phyloP scores from a whole-genome alignment of 2,888 invertebrate genomes.

The Cremastinae sp. region DNA sequence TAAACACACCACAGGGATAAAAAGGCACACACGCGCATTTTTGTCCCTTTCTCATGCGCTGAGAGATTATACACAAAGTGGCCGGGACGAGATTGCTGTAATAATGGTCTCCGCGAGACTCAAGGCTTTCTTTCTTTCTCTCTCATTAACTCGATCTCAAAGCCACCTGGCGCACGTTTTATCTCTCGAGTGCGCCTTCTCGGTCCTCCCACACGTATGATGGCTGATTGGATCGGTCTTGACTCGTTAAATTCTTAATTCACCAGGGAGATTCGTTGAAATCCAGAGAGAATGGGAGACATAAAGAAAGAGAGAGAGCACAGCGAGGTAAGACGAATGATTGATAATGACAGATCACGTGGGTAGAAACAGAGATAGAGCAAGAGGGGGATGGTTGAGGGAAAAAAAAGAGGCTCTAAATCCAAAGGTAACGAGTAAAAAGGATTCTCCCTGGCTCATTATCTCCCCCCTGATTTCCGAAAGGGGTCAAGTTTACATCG shows the following conservation, averaged over 20 bases:
- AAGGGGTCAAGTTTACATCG: constrained; percentile 31
- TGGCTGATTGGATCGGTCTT: constrained; percentile 38
- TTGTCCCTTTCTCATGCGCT: constrained; percentile 15
- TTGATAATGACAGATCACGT: constrained; percentile 37
- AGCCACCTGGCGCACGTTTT: constrained; percentile 56
- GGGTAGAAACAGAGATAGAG: not conserved
- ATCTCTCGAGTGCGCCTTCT: constrained; percentile 13
- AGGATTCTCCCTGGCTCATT: not conserved
- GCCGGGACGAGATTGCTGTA: constrained; percentile 62
- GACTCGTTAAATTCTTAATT: constrained; percentile 54
- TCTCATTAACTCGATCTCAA: constrained; percentile 7
- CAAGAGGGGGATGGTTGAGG: constrained; percentile 3
- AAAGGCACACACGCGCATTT: constrained; percentile 3
- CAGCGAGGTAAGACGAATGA: constrained; percentile 31
- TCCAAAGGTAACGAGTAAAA: constrained; percentile 16
- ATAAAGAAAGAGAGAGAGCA: not conserved
- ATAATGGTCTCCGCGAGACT: constrained; percentile 56
- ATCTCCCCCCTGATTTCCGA: constrained; percentile 1
- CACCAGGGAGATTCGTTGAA: constrained; percentile 37
- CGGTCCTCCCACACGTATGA: constrained; percentile 36
- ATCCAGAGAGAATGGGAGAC: constrained; percentile 12
- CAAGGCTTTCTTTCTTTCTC: constrained; percentile 2
- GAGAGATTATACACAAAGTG: constrained; percentile 57
- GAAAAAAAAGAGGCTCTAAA: not conserved
- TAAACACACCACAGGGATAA: constrained; percentile 28